A percentile compares a stretch with the other conserved stretches of the same genome.
Conservation (phyloP, 2,888 invertebrate genomes). For the Eulithis testata region DNA sequence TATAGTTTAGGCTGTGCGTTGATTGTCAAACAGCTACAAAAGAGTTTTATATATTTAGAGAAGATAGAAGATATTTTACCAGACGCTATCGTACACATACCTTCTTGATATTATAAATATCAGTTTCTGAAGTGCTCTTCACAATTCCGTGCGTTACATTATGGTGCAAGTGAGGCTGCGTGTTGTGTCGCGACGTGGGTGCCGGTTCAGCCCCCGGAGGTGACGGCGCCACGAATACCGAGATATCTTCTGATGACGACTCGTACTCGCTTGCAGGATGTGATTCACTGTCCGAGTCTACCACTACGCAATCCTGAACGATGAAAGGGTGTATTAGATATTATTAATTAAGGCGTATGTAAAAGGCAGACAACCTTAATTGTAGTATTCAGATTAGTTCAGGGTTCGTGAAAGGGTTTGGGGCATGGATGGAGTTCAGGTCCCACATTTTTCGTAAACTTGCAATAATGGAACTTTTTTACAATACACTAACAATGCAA, state of each 20-base stretch:
- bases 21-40: no score
- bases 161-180: slow-evolving; percentile 17
- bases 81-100: slow-evolving; percentile 34
- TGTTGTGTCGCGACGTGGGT: background rate
- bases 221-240: slow-evolving; percentile 49
- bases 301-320: slow-evolving; percentile 60
- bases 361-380: no score
- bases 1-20: no score
- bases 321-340: background rate
- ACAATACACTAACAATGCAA: no score
- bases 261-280: slow-evolving; percentile 57
- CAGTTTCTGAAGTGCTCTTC: slow-evolving; percentile 70
- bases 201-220: slow-evolving; percentile 18
- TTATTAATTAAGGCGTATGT: no score
- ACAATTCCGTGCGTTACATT: slow-evolving; percentile 39
- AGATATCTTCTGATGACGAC: slow-evolving; percentile 58
- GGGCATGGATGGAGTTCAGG: no score
- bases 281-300: slow-evolving; percentile 52
- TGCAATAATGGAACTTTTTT: no score
- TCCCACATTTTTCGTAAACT: no score
- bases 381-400: no score
- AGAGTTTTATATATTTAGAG: no score
- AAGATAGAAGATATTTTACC: no score
- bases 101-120: slow-evolving; percentile 58
- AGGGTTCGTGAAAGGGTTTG: no score